A percentile compares a stretch with the other conserved stretches of the same genome.
These are phyloP conservation scores for Epirrhoe tristata DNA, from an alignment of 2,888 invertebrate species.

Conservation along the genomic window DNA sequence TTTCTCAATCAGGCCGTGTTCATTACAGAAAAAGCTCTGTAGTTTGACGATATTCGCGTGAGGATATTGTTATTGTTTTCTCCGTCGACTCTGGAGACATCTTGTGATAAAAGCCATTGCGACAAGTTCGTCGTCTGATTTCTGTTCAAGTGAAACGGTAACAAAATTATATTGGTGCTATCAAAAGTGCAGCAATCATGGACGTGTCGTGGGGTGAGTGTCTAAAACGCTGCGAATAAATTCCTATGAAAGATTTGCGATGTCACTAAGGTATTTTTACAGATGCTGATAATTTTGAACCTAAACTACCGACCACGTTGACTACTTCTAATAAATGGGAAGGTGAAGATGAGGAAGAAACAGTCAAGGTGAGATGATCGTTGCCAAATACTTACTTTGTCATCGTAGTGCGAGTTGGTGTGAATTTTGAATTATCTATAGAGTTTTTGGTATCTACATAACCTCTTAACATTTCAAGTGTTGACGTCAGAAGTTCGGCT, in stretches of 20 bases:
- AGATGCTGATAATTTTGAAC: slow-evolving; percentile 91
- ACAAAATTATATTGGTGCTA: slow-evolving; percentile 77
- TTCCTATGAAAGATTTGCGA: slow-evolving; percentile 48
- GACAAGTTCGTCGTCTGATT: slow-evolving; percentile 71
- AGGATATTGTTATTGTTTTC: slow-evolving; percentile 73
- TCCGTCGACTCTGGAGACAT: slow-evolving; percentile 83
- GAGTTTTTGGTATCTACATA: slow-evolving; percentile 58
- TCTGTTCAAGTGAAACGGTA: slow-evolving; percentile 77
- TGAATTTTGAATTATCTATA: slow-evolving; percentile 36
- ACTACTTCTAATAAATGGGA: slow-evolving; percentile 91
- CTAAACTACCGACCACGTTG: slow-evolving; percentile 86
- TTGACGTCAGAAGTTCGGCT: slow-evolving; percentile 72
- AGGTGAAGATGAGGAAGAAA: slow-evolving; percentile 95
- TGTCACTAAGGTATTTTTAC: slow-evolving; percentile 71
- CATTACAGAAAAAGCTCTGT: slow-evolving; percentile 79
- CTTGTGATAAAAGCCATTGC: slow-evolving; percentile 81
- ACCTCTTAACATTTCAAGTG: slow-evolving; percentile 74
- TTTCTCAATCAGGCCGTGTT: slow-evolving; percentile 76
- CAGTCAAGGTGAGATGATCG: slow-evolving; percentile 88
- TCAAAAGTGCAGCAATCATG: slow-evolving; percentile 80
- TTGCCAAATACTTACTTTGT: slow-evolving; percentile 66
- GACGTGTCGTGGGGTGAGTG: slow-evolving; percentile 90
- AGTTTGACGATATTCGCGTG: slow-evolving; percentile 82
- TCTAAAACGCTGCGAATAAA: slow-evolving; percentile 46
- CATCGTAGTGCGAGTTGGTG: slow-evolving; percentile 26